Evolutionary conservation across 2,888 invertebrate genomes (phyloP).

Genomic region (Nipponacmea schrenckii): DNA sequence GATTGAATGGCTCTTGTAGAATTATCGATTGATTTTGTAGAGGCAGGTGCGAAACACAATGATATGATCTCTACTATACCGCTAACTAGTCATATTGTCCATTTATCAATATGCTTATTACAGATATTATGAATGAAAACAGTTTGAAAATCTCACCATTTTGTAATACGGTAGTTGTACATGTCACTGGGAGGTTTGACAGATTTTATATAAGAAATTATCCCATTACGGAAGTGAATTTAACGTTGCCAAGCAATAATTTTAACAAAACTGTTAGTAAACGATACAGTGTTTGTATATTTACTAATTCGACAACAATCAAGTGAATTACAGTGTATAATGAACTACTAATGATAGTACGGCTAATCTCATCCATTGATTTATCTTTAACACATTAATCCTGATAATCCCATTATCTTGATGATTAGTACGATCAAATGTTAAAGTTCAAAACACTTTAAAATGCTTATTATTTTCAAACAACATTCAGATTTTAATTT

Average conservation of each 20-base stretch:
- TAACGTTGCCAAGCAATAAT: neutral
- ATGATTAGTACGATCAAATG: neutral
- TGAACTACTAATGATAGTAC: neutral
- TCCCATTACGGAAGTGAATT: neutral
- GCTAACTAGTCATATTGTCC: neutral
- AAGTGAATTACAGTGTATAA: neutral
- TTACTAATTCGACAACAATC: neutral
- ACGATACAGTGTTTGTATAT: neutral
- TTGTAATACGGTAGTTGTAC: neutral
- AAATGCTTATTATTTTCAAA: no score
- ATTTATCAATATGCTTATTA: neutral
- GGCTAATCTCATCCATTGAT: neutral
- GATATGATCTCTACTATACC: neutral
- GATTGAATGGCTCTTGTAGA: neutral
- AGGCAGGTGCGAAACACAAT: neutral
- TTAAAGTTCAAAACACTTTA: no score
- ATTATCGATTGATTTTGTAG: neutral
- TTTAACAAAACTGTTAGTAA: neutral
- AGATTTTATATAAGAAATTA: neutral
- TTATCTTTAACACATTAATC: neutral
- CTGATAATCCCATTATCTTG: neutral
- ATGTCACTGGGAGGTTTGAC: neutral
- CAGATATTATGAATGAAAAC: neutral
- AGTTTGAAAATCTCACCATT: slow-evolving; percentile 4
- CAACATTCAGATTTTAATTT: no score